Evolutionary conservation across 1,140 invertebrate species (phyloP), one percentile per base, ranked within the genome.

Genomic region (Zaprionus gabonicus): DNA sequence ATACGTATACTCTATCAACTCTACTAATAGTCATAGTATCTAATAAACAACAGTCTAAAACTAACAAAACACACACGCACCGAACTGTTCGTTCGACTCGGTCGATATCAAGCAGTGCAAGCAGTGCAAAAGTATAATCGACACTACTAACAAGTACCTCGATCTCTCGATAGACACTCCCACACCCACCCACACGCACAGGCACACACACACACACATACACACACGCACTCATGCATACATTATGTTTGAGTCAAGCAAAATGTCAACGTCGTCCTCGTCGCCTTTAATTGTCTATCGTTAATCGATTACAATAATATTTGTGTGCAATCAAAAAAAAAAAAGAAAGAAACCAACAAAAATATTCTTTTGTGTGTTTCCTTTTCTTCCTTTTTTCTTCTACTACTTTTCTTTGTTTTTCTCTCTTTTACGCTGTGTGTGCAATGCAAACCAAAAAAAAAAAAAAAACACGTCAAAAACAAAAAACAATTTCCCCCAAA

Each of bases 331-430:
- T 17, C 68, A 74, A 75, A 74, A 75, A 44, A 57, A 62, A 55
- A 55, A 58, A 65, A 67, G 57, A 64, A 75, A 81, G 65, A 72
- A 88, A 80, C 76, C 73, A 76, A 80, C 77, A 77, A 83, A 80
- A 88, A 77, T 82, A 70, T 85, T 88, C 63, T 90, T 88, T 88
- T 88, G 85, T 88, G 84, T 88, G 85, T 90, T 90, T 91, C 86
- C 84, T 88, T 88, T 88, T 88, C 85, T 88, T 88, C 85, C 85
- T 90, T 85, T 88, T 81, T 91, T 88, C 85, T 88, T 88, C 85
- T 88, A 88, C 86, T 81, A 90, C 85, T 90, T 90, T 88, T 91
- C 71, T 76, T 88, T 80, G 75, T 79, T 85, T 90, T 90, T 88
- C 85, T 88, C 84, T 88, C 86, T 88, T 88, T 85, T 88, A 85